Conservation (phyloP, 1,140 invertebrate species). For the Daktulosphaira vitifoliae region DNA sequence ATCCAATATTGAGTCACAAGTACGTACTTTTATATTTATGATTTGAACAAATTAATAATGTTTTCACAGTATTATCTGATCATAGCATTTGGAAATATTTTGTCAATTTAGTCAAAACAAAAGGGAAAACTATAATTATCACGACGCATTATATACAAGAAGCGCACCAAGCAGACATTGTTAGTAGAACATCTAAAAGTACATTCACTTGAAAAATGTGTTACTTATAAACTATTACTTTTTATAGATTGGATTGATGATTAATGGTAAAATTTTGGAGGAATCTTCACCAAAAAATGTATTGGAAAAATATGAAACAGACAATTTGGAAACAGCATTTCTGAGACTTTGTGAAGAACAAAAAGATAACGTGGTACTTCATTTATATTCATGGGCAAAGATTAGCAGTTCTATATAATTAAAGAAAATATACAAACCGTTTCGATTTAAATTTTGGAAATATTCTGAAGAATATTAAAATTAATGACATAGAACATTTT, state of each 20-base stretch:
- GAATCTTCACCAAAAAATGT: conserved; percentile 44
- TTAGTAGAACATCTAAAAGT: no score
- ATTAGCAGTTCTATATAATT: no score
- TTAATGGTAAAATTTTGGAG: conserved; percentile 1
- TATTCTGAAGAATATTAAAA: no score
- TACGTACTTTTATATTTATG: neutral
- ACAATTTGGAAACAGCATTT: conserved; percentile 54
- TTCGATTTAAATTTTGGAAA: no score
- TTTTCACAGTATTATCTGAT: no score
- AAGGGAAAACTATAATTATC: conserved; percentile 66
- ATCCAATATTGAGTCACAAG: conserved; percentile 64
- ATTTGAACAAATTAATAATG: conserved; percentile 11
- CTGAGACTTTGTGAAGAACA: conserved; percentile 45
- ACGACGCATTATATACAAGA: conserved; percentile 95
- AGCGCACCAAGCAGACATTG: conserved; percentile 69
- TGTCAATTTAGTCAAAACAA: conserved; percentile 56
- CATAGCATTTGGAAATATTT: conserved; percentile 81
- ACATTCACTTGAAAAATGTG: no score
- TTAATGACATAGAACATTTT: no score
- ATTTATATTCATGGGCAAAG: no score
- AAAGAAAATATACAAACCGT: no score
- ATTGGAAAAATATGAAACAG: conserved; percentile 44
- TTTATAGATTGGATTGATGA: conserved; percentile 14
- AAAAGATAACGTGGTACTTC: neutral
- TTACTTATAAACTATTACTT: no score